Evolutionary conservation across 2,797 vertebrate genomes (phyloP).

Genomic region (Hephaestus fuliginosus): DNA sequence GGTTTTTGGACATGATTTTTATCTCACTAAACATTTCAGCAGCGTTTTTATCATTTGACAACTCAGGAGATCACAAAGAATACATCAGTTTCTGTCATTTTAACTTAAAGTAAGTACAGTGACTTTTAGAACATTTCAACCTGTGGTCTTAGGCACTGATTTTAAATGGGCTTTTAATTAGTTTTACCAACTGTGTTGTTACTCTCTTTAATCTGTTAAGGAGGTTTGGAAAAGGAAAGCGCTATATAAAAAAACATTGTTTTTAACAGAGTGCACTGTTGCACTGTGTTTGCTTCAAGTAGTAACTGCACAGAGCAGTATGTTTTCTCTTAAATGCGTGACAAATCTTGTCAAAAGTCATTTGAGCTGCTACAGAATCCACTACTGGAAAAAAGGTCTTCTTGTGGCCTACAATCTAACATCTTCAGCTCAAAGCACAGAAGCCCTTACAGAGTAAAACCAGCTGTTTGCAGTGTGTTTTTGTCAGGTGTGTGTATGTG

Average conservation of each 20-base stretch:
- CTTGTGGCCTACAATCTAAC: conserved; percentile 3
- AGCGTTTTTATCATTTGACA: not conserved
- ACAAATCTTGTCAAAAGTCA: conserved; percentile 26
- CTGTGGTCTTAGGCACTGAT: not conserved
- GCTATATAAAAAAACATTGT: no score
- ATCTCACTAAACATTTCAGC: not conserved
- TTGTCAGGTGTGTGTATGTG: conserved; percentile 54
- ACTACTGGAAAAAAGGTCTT: conserved; percentile 17
- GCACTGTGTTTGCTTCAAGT: not conserved
- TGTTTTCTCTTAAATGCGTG: conserved; percentile 28
- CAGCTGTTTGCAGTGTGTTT: conserved; percentile 68
- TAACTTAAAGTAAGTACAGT: not conserved
- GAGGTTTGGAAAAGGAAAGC: no score
- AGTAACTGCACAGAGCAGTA: not conserved
- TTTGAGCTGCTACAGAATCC: conserved; percentile 27
- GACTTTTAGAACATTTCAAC: not conserved
- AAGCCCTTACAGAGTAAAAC: conserved; percentile 49
- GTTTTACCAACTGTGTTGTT: conserved; percentile 10
- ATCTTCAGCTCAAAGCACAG: conserved; percentile 28
- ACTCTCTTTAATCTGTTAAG: not conserved
- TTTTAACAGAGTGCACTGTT: no score
- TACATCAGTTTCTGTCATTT: not conserved
- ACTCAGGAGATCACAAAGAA: not conserved
- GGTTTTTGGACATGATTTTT: not conserved
- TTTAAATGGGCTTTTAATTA: not conserved